Conservation (phyloP, 2,888 invertebrate species). For the Cephus pygmeus region DNA sequence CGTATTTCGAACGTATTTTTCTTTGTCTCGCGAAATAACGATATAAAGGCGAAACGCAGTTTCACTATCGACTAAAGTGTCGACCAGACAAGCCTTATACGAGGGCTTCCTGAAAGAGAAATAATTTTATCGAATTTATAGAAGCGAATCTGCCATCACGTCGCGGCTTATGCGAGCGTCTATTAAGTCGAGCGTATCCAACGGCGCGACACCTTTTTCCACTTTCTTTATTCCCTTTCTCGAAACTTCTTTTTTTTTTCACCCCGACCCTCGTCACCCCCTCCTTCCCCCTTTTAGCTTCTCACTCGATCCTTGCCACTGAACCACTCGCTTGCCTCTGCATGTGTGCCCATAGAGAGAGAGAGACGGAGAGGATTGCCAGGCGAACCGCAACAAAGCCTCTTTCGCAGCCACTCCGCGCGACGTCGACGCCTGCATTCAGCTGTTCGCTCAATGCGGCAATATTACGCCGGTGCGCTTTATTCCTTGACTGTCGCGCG, state of each 20-base stretch:
- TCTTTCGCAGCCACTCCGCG: conserved; percentile 33
- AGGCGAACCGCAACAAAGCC: conserved; percentile 31
- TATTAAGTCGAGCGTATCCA: not conserved
- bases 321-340: not conserved
- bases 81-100: not conserved
- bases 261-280: not conserved
- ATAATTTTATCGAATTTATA: not conserved
- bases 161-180: not conserved
- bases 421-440: conserved; percentile 16
- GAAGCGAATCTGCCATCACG: not conserved
- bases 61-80: not conserved
- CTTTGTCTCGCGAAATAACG: not conserved
- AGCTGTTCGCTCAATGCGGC: conserved; percentile 37
- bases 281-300: not conserved
- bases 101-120: not conserved
- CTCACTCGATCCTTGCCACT: not conserved
- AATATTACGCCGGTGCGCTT: conserved; percentile 34
- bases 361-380: not conserved
- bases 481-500: conserved; percentile 13
- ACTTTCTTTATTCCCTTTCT: not conserved
- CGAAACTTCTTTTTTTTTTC: not conserved
- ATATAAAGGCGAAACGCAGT: not conserved
- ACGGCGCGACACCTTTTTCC: not conserved
- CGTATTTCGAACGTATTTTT: not conserved
- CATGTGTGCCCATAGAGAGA: not conserved